phyloP scores from a whole-genome alignment of 2,797 vertebrate species.

The Mionectes olivaceus region DNA sequence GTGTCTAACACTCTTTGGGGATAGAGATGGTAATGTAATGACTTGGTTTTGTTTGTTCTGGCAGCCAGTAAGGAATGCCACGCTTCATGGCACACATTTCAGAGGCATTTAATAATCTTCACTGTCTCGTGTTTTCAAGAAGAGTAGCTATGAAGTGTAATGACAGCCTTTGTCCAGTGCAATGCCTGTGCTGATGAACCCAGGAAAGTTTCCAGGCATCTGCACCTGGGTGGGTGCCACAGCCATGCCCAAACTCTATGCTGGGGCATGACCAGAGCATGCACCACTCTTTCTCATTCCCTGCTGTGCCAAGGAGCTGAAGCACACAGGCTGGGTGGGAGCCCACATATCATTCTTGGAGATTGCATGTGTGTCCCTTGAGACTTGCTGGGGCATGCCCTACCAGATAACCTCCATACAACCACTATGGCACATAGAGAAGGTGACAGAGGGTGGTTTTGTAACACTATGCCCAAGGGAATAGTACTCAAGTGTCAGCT shows the following conservation, averaged over 20 bases:
- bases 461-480: neutral
- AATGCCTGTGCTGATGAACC: rapidly evolving
- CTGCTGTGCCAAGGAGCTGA: neutral
- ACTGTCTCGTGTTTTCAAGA: rapidly evolving
- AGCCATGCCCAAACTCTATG: neutral
- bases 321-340: neutral
- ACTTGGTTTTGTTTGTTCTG: conserved; percentile 21
- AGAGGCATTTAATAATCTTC: neutral
- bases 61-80: conserved; percentile 2
- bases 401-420: neutral
- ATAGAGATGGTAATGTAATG: conserved; percentile 4
- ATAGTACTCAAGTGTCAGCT: neutral
- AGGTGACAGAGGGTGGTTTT: neutral
- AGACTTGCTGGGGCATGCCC: neutral
- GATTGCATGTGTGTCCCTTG: neutral
- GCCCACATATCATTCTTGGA: neutral
- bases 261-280: neutral
- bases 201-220: neutral
- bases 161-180: neutral
- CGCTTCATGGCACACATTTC: neutral
- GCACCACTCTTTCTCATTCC: neutral
- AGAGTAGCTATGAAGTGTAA: neutral
- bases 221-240: neutral
- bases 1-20: neutral
- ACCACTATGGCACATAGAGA: neutral